phyloP scores from a whole-genome alignment of 2,888 invertebrate species.

The Acanthacorydalis orientalis region DNA sequence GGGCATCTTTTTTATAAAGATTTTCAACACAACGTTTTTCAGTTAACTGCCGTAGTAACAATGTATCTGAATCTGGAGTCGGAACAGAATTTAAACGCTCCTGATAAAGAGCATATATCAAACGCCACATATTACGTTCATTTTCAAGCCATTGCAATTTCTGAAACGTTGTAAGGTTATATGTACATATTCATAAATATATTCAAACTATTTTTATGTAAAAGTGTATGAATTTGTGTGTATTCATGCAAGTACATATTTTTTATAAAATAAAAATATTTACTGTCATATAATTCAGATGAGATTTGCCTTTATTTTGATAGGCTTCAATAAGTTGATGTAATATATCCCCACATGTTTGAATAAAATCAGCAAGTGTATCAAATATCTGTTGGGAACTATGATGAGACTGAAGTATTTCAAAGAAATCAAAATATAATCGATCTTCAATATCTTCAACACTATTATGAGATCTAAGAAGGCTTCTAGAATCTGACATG shows the following conservation, averaged over 20 bases:
- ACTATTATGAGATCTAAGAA: neutral
- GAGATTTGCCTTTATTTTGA: no score
- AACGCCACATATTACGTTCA: conserved; percentile 80
- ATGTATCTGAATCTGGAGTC: conserved; percentile 18
- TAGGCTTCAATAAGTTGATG: no score
- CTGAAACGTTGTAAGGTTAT: conserved; percentile 4
- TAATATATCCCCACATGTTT: conserved; percentile 24
- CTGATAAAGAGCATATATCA: conserved; percentile 64
- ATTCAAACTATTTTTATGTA: no score
- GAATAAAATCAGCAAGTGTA: conserved; percentile 21
- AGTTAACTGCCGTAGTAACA: conserved; percentile 28
- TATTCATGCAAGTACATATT: no score
- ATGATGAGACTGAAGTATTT: conserved; percentile 20
- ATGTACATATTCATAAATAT: neutral
- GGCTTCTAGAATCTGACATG: neutral
- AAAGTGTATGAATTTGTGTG: no score
- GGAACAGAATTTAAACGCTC: conserved; percentile 45
- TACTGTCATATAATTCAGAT: no score
- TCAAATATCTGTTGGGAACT: conserved; percentile 21
- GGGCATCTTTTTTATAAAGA: conserved; percentile 37
- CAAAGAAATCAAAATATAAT: conserved; percentile 24
- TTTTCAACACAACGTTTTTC: conserved; percentile 40
- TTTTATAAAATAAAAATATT: no score
- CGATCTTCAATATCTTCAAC: conserved; percentile 15
- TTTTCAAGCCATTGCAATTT: conserved; percentile 44